Base-by-base conservation (phyloP, 1,140 invertebrate species). In the Brachionus sp. region DNA sequence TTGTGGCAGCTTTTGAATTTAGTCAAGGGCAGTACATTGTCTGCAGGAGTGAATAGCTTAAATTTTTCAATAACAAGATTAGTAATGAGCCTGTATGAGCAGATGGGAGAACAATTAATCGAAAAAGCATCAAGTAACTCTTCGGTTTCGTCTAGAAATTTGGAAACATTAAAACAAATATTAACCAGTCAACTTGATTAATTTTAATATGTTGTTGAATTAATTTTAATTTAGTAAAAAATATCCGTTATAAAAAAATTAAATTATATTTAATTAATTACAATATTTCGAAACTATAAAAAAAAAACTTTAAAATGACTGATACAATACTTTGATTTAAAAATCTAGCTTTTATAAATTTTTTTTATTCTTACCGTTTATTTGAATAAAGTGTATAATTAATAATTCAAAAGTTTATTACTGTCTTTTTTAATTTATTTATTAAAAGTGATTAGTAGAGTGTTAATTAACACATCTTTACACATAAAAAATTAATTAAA, bases 1-100 rank as follows among this genome's bases (percentile, higher is more conserved):
- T 57, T 88, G 13, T 88, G 88, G 88, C 87, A 88, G 77, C 84
- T 89, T n/a, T 85, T 89, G 3, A 86, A 86, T 64, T 85, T 85
- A n/a, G 85, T 85, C 10, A 86, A 87, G 57, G 85, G 86, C 42
- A 62, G 33, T n/a, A 46, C 64, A 46, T 86, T 86, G 77, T 87
- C 87, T 5, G 85, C 86, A 23, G 86, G 86, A 19, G 86, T 86
- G 3, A 85, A 85, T 16, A 87, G 85, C 82, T 84, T 88, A 44
- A 85, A 87, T 19, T 84, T 84, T 16, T 87, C 88, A n/a, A 87
- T 86, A 9, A 66, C 77, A 5, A 68, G 84, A 13, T 85, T 88
- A 7, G 86, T 87, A 29, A 84, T 84, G 75, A 84, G 83, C 10
- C 84, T 89, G 9, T 86, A 88, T 77, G 62, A 82, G 9, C 85